phyloP scores from a whole-genome alignment of 2,888 invertebrate genomes.

The Cephus rjabovi region DNA sequence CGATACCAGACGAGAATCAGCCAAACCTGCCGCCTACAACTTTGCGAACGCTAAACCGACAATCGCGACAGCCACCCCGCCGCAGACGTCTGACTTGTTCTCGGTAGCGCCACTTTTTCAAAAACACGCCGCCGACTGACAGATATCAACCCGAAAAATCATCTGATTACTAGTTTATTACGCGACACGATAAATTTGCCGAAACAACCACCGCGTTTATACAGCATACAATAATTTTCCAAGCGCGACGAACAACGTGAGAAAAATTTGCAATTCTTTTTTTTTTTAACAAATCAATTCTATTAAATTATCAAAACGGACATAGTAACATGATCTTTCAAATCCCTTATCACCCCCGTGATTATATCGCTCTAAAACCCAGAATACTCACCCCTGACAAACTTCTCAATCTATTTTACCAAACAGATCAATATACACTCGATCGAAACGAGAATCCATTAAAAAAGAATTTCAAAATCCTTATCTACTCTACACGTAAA shows the following conservation, averaged over 20 bases:
- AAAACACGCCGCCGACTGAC: not conserved
- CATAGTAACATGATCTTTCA: too few species aligned
- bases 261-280: not conserved
- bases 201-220: not conserved
- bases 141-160: not conserved
- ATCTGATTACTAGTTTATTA: not conserved
- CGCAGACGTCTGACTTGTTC: not conserved
- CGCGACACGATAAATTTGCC: not conserved
- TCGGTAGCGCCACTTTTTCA: not conserved
- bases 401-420: not conserved
- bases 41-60: not conserved
- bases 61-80: not conserved
- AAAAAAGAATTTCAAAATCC: not conserved
- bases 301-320: not conserved
- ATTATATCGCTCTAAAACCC: not conserved
- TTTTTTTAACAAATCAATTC: not conserved
- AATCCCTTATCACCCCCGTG: too few species aligned
- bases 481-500: not conserved
- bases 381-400: not conserved
- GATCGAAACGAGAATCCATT: not conserved
- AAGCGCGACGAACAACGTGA: not conserved
- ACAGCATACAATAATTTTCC: not conserved
- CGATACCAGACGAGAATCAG: constrained; percentile 47
- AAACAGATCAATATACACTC: not conserved
- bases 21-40: constrained; percentile 36